Percentiles rank a stretch among this genome's conserved stretches.
These are phyloP conservation scores for Aphidius ervi DNA, from an alignment of 1,140 invertebrate species.

Conservation along the genomic window DNA sequence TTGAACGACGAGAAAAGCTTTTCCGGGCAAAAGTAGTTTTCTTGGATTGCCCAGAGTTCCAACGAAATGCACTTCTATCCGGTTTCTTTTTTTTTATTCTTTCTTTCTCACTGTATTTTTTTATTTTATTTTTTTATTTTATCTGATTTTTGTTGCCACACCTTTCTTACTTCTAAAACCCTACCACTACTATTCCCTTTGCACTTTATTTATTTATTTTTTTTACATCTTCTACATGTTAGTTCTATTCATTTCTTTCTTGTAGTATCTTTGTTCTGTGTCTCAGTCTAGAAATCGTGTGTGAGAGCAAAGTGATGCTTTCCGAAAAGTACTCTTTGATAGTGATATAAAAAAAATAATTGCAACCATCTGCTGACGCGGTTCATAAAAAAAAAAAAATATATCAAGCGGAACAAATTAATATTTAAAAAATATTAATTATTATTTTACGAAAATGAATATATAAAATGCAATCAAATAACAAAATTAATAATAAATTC, in stretches of 20 bases:
- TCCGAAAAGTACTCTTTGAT: slow-evolving; percentile 2
- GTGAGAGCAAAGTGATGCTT: slow-evolving; percentile 5
- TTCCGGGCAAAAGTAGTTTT: background rate
- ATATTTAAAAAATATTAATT: too few relatives aligned
- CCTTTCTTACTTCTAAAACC: too few relatives aligned
- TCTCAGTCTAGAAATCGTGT: background rate
- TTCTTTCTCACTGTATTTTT: too few relatives aligned
- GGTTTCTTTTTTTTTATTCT: background rate
- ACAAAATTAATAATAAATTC: too few relatives aligned
- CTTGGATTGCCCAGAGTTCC: slow-evolving; percentile 11
- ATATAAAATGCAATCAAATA: too few relatives aligned
- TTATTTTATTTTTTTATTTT: too few relatives aligned
- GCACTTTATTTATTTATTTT: background rate
- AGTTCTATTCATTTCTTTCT: slow-evolving; percentile 3
- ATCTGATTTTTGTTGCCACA: too few relatives aligned
- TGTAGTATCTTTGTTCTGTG: background rate
- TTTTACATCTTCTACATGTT: background rate
- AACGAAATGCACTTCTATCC: slow-evolving; percentile 14
- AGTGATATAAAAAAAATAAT: too few relatives aligned
- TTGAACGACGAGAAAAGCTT: slow-evolving; percentile 10
- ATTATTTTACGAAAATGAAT: too few relatives aligned
- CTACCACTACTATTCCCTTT: background rate
- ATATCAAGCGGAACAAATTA: too few relatives aligned
- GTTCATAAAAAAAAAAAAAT: too few relatives aligned
- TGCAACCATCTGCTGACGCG: too few relatives aligned